These are phyloP conservation scores for Heteromormyrus szaboi DNA, from an alignment of 2,797 vertebrate genomes.

Conservation along the genomic window DNA sequence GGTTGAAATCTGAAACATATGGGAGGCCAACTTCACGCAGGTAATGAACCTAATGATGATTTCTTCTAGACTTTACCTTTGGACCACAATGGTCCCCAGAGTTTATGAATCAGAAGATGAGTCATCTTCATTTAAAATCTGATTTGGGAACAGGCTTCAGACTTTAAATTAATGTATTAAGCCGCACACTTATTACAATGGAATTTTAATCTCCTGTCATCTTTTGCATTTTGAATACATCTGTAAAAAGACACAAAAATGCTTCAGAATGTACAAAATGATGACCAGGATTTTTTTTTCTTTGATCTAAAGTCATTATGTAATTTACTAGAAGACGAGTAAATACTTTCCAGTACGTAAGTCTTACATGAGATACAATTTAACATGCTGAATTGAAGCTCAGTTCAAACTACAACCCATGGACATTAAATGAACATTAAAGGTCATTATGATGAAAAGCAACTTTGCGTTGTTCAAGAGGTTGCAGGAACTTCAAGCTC, in stretches of 20 bases:
- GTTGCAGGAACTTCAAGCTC: neutral
- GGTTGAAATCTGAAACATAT: no score
- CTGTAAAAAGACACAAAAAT: neutral
- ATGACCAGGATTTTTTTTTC: neutral
- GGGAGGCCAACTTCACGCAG: no score
- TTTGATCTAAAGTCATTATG: neutral
- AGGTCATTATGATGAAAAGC: neutral
- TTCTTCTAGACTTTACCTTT: conserved; percentile 38
- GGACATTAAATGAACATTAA: neutral
- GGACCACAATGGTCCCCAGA: conserved; percentile 36
- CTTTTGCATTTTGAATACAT: neutral
- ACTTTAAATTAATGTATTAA: conserved; percentile 33
- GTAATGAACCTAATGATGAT: conserved; percentile 25
- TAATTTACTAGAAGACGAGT: neutral
- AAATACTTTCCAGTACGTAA: neutral
- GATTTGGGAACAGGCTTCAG: conserved; percentile 28
- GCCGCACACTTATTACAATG: conserved; percentile 32
- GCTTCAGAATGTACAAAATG: neutral
- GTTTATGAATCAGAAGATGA: conserved; percentile 40
- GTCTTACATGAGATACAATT: neutral
- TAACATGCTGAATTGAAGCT: neutral
- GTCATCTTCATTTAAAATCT: conserved; percentile 43
- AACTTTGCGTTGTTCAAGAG: neutral
- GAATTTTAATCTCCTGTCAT: conserved; percentile 22
- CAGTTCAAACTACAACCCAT: neutral